These are phyloP conservation scores for Peromyscus eremicus DNA, from an alignment of 2,797 vertebrate genomes.

Conservation along the genomic window DNA sequence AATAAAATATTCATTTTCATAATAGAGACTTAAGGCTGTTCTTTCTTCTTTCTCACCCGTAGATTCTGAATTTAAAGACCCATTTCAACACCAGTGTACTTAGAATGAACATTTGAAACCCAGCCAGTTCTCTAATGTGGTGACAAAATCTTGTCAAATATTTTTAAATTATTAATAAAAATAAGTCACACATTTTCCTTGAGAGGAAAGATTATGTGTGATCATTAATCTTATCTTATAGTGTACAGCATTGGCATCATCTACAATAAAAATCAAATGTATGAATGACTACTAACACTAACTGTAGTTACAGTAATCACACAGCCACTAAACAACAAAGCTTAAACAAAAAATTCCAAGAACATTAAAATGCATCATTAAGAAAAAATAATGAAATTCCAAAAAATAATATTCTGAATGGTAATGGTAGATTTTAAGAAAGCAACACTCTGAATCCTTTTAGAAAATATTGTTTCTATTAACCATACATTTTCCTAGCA, in stretches of 20 bases:
- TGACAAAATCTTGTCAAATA: not conserved
- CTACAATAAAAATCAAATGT: not conserved
- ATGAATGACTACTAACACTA: not conserved
- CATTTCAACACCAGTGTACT: not conserved
- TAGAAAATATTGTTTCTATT: not conserved
- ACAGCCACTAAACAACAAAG: not conserved
- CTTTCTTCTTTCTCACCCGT: not conserved
- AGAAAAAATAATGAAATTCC: not conserved
- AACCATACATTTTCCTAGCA: not conserved
- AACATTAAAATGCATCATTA: not conserved
- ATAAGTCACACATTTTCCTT: not conserved
- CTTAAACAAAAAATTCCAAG: not conserved
- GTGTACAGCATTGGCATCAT: not conserved
- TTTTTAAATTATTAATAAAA: not conserved
- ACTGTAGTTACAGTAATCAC: not conserved
- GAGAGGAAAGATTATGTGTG: not conserved
- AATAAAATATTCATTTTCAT: not conserved
- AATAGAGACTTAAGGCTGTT: not conserved
- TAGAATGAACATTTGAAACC: not conserved
- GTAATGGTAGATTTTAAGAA: not conserved
- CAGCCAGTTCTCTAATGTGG: not conserved
- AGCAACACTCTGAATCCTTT: not conserved
- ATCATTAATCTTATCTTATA: not conserved
- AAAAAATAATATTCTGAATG: not conserved
- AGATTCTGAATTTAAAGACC: not conserved